Evolutionary conservation across 2,888 invertebrate genomes (phyloP).

Genomic region (Oscheius myriophilus): DNA sequence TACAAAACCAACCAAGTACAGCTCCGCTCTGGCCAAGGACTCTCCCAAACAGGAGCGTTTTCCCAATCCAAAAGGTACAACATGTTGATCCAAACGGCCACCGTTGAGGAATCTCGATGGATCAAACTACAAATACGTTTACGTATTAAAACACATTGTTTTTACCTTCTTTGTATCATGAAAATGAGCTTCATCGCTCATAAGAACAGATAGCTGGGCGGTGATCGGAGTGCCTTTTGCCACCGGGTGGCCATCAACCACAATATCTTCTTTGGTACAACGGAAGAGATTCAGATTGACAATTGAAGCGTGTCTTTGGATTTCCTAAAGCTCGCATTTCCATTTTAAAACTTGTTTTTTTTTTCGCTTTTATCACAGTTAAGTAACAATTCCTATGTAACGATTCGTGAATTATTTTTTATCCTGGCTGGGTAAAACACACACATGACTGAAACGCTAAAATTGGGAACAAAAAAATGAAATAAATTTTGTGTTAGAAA

Average conservation of each 20-base stretch:
- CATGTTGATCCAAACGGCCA: conserved; percentile 26
- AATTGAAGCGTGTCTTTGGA: conserved; percentile 44
- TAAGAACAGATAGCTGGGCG: conserved; percentile 34
- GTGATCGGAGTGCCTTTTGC: conserved; percentile 31
- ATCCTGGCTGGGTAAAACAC: too few species aligned
- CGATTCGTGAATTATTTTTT: too few species aligned
- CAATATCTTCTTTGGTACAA: neutral
- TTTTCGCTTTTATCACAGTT: too few species aligned
- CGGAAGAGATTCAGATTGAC: conserved; percentile 34
- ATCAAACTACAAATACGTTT: conserved; percentile 10
- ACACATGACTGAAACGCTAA: too few species aligned
- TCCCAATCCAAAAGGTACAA: conserved; percentile 42
- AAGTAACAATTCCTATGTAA: too few species aligned
- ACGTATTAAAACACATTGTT: too few species aligned
- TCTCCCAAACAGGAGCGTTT: conserved; percentile 43
- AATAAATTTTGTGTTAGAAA: too few species aligned
- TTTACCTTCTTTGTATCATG: conserved; percentile 14
- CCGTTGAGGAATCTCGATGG: conserved; percentile 10
- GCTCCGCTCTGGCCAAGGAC: conserved; percentile 38
- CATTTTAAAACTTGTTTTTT: too few species aligned
- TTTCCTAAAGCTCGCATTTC: conserved; percentile 33
- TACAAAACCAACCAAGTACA: conserved; percentile 33
- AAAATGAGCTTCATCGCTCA: conserved; percentile 37
- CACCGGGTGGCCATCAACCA: conserved; percentile 32
- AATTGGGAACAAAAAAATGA: too few species aligned